Percentiles rank a stretch among this genome's conserved stretches.
These are phyloP conservation scores for Acrossocheilus fasciatus DNA, from an alignment of 2,797 vertebrate species.

Conservation along the genomic window DNA sequence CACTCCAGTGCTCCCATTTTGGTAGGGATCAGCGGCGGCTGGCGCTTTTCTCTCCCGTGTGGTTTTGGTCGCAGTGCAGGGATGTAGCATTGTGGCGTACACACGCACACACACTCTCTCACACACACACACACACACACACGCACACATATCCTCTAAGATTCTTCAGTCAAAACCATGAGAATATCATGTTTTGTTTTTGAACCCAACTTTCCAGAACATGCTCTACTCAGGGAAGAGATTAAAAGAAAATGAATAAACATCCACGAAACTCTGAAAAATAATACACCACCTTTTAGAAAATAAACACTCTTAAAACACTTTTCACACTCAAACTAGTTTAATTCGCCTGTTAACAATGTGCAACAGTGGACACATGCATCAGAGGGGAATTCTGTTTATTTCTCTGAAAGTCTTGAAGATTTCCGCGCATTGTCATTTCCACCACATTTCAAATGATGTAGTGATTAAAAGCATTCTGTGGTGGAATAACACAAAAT, in stretches of 20 bases:
- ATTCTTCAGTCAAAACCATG: constrained; percentile 21
- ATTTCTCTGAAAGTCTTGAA: neutral
- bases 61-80: constrained; percentile 49
- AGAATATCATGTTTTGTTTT: constrained; percentile 39
- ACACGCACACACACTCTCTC: constrained; percentile 2
- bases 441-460: neutral
- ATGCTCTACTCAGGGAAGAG: constrained; percentile 33
- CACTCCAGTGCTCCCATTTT: constrained; percentile 30
- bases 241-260: constrained; percentile 20
- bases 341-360: neutral
- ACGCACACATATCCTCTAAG: constrained; percentile 11
- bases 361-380: neutral
- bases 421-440: neutral
- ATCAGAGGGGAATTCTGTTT: neutral
- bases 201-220: constrained; percentile 50
- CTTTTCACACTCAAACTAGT: neutral
- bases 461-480: neutral
- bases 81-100: constrained; percentile 44
- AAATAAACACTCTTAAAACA: neutral
- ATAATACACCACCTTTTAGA: neutral
- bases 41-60: constrained; percentile 30
- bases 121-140: constrained; percentile 9
- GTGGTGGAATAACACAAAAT: neutral
- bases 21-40: constrained; percentile 25
- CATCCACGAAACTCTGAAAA: constrained; percentile 20